These are phyloP conservation scores for Tetraodon nigroviridis DNA, from an alignment of 2,113 vertebrate genomes.

Conservation along the genomic window DNA sequence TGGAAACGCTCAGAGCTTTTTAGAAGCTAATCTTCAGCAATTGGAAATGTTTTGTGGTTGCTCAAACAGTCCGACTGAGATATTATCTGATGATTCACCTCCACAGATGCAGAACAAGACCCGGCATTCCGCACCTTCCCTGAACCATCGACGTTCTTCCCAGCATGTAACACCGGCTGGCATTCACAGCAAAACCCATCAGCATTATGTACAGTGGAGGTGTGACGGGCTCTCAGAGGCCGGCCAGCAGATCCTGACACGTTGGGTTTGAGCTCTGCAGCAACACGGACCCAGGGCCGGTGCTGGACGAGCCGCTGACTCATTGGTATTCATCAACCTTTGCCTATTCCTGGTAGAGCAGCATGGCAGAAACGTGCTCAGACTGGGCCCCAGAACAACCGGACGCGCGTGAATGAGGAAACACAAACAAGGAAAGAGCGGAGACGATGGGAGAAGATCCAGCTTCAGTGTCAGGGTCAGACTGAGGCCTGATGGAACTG, in stretches of 20 bases:
- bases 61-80: constrained; percentile 17
- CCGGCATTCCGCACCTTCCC: not conserved
- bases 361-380: constrained; percentile 24
- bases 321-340: constrained; percentile 50
- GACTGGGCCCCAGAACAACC: constrained; percentile 16
- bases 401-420: not conserved
- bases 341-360: constrained; percentile 26
- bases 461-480: too few relatives aligned
- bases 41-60: constrained; percentile 22
- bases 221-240: not conserved
- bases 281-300: constrained; percentile 8
- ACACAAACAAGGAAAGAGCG: constrained; percentile 4
- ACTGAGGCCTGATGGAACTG: too few relatives aligned
- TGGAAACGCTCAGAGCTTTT: constrained; percentile 1
- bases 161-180: not conserved
- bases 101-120: constrained; percentile 6
- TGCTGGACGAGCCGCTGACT: constrained; percentile 17
- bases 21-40: constrained; percentile 12
- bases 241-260: constrained; percentile 27
- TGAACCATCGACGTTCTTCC: not conserved
- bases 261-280: constrained; percentile 15
- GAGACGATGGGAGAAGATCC: not conserved
- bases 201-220: not conserved
- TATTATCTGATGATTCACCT: constrained; percentile 30
- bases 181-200: not conserved